A percentile compares a stretch with the other conserved stretches of the same genome.
Evolutionary conservation across 30 jellyfish, hydroid and myxozoan genomes (phyloP).

Genomic region (Hydra vulgaris): DNA sequence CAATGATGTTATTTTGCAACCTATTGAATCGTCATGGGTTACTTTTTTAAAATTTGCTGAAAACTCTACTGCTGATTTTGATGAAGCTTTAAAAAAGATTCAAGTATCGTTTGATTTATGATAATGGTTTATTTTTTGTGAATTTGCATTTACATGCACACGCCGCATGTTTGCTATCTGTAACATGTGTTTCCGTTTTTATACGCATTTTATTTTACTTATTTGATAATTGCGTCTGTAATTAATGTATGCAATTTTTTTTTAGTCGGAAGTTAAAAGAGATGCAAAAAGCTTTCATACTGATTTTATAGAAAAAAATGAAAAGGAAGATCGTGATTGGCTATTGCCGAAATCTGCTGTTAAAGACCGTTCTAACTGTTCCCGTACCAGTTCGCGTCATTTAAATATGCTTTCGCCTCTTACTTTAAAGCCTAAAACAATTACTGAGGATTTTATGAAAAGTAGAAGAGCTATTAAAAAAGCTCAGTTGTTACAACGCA

Average conservation of each 20-base stretch:
- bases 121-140: background rate
- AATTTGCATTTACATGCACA: background rate
- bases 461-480: constrained; percentile 77
- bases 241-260: too few species aligned
- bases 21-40: constrained; percentile 61
- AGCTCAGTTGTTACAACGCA: constrained; percentile 77
- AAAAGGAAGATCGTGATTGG: constrained; percentile 8
- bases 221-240: background rate
- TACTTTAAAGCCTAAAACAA: background rate
- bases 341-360: constrained; percentile 9
- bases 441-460: constrained; percentile 24
- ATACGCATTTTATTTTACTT: background rate
- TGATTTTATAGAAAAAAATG: background rate
- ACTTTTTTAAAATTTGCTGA: constrained; percentile 72
- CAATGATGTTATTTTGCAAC: constrained; percentile 15
- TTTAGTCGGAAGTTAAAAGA: constrained; percentile 23
- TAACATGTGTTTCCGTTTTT: background rate
- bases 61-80: constrained; percentile 50
- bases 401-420: constrained; percentile 19
- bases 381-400: background rate
- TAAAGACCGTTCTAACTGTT: constrained; percentile 8
- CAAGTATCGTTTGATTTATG: constrained; percentile 22
- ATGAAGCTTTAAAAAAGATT: constrained; percentile 35
- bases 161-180: too few species aligned
- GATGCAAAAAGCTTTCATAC: constrained; percentile 1